Evolutionary conservation across 2,888 invertebrate genomes (phyloP).

Genomic region (Xanthostigma xanthostigma): DNA sequence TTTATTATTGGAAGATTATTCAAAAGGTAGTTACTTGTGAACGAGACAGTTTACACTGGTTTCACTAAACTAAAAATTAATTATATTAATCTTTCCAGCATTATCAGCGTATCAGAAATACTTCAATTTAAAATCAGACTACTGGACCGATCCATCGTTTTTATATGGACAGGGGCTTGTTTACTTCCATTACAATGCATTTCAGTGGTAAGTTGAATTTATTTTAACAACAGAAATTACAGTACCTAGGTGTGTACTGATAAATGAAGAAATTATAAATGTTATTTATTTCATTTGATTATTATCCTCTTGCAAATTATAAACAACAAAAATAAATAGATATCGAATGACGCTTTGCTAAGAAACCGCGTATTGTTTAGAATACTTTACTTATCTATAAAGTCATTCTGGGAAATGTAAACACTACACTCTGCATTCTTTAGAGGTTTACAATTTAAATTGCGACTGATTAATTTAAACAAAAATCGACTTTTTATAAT

Average conservation of each 20-base stretch:
- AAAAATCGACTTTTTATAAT: too few species aligned
- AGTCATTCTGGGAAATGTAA: too few species aligned
- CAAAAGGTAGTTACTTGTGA: conserved; percentile 57
- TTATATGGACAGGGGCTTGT: conserved; percentile 90
- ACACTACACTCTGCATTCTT: too few species aligned
- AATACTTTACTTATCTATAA: too few species aligned
- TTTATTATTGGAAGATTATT: conserved; percentile 80
- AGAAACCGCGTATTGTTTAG: too few species aligned
- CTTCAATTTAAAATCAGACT: conserved; percentile 58
- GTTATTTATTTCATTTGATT: background rate
- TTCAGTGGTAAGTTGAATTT: conserved; percentile 71
- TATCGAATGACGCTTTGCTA: too few species aligned
- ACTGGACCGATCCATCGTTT: conserved; percentile 83
- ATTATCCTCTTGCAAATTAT: too few species aligned
- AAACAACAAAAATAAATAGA: too few species aligned
- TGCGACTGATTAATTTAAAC: too few species aligned
- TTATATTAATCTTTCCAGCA: conserved; percentile 42
- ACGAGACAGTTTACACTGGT: conserved; percentile 8
- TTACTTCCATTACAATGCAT: conserved; percentile 92
- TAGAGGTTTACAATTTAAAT: too few species aligned
- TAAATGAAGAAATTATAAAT: background rate
- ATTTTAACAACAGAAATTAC: background rate
- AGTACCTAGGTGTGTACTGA: background rate
- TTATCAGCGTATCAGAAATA: conserved; percentile 96
- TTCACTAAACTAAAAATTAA: background rate